Evolutionary conservation across 2,888 invertebrate genomes (phyloP).

Genomic region (Rhagonycha lutea): DNA sequence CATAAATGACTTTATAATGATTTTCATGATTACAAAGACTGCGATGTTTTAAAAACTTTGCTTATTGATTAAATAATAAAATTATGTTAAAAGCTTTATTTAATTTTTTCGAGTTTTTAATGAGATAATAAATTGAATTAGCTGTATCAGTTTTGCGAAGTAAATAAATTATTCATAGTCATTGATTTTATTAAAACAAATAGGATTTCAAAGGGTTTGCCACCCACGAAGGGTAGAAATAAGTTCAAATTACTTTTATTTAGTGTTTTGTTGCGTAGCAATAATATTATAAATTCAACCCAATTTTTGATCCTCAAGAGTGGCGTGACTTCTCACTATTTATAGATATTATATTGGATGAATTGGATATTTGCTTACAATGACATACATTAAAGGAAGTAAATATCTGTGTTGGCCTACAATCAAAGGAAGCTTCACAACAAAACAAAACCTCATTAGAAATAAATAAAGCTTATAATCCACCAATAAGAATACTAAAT

Average conservation of each 20-base stretch:
- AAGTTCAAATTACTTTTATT: neutral
- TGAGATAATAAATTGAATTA: neutral
- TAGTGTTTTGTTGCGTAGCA: neutral
- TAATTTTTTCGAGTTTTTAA: neutral
- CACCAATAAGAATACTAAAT: too few relatives aligned
- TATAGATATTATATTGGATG: neutral
- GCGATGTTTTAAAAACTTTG: constrained; percentile 4
- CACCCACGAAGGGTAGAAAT: neutral
- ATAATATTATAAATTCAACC: neutral
- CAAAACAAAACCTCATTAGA: neutral
- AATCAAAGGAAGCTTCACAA: neutral
- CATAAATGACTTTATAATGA: neutral
- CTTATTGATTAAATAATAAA: neutral
- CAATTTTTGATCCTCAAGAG: neutral
- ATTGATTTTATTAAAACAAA: neutral
- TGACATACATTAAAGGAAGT: neutral
- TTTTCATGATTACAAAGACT: constrained; percentile 10
- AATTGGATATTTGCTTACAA: neutral
- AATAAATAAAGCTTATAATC: neutral
- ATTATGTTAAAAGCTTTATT: constrained; percentile 5
- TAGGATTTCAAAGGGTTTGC: too few relatives aligned
- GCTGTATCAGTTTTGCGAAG: neutral
- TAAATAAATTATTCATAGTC: neutral
- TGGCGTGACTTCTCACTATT: neutral
- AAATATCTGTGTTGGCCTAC: neutral